These are phyloP conservation scores for Dryococelus australis DNA, from an alignment of 2,888 invertebrate species.

Conservation along the genomic window DNA sequence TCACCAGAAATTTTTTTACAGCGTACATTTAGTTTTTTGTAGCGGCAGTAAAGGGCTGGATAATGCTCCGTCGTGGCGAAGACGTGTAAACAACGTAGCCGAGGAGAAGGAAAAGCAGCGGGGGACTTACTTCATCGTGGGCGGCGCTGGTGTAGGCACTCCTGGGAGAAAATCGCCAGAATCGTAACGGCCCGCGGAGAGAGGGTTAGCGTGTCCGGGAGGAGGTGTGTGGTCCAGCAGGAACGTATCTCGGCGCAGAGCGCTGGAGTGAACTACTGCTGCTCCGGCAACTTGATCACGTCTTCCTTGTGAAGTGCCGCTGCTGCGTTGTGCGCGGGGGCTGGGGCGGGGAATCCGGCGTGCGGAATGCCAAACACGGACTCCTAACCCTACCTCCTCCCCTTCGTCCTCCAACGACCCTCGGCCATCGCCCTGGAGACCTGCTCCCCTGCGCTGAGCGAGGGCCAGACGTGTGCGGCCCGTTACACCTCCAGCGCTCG, in stretches of 20 bases:
- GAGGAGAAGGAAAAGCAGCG: too few relatives aligned
- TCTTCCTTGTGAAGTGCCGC: slow-evolving; percentile 1
- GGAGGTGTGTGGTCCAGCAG: not conserved
- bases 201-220: not conserved
- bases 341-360: not conserved
- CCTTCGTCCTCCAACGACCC: not conserved
- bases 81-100: too few relatives aligned
- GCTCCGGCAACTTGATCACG: not conserved
- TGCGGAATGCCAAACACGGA: not conserved
- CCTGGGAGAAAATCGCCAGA: too few relatives aligned
- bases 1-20: too few relatives aligned
- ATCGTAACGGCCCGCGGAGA: too few relatives aligned
- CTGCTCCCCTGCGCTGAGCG: not conserved
- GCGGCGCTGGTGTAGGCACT: too few relatives aligned
- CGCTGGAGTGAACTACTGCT: not conserved
- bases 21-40: too few relatives aligned
- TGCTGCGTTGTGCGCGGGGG: too few relatives aligned
- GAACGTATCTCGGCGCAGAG: not conserved
- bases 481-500: not conserved
- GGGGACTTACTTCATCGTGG: too few relatives aligned
- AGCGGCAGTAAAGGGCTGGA: too few relatives aligned
- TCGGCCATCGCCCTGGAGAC: not conserved
- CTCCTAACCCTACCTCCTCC: not conserved
- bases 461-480: not conserved
- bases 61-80: too few relatives aligned